phyloP scores from a whole-genome alignment of 2,113 vertebrate species.

The Protomyctophum bolini region DNA sequence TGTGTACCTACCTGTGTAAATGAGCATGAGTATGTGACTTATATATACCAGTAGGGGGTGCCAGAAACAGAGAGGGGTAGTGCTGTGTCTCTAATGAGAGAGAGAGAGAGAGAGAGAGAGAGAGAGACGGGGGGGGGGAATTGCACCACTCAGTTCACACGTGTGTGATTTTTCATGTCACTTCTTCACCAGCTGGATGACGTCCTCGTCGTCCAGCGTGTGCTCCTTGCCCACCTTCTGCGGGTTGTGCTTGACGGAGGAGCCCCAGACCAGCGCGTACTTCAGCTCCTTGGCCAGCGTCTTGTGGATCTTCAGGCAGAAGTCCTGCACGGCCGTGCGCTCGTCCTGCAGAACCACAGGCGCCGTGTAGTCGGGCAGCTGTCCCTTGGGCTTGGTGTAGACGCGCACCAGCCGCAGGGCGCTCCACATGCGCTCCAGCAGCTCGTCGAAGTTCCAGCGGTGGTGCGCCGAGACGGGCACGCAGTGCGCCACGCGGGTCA shows the following conservation, averaged over 20 bases:
- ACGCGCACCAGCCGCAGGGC: constrained; percentile 94
- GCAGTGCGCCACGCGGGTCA: constrained; percentile 97
- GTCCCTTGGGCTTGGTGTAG: constrained; percentile 98
- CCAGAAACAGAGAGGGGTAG: too few species aligned
- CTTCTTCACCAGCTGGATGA: constrained; percentile 99
- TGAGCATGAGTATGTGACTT: too few species aligned
- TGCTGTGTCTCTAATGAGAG: too few species aligned
- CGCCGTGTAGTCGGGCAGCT: constrained; percentile 95
- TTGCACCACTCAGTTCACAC: too few species aligned
- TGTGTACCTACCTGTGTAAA: too few species aligned
- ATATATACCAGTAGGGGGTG: too few species aligned
- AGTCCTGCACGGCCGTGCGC: constrained; percentile 92
- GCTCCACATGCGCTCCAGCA: constrained; percentile 96
- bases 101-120: too few species aligned
- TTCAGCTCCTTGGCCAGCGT: constrained; percentile 98
- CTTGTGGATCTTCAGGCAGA: constrained; percentile 99
- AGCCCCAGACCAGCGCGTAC: constrained; percentile 96
- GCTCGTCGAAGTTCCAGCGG: constrained; percentile 98
- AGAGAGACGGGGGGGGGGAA: too few species aligned
- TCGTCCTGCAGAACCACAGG: constrained; percentile 91
- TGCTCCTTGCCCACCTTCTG: constrained; percentile 99
- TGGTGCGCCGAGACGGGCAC: constrained; percentile 98
- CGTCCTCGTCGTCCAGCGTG: constrained; percentile 94
- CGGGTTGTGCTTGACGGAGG: constrained; percentile 97
- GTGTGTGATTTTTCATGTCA: constrained; percentile 47